Evolutionary conservation across 2,797 vertebrate genomes (phyloP).

Genomic region (Enteromius viviparus): DNA sequence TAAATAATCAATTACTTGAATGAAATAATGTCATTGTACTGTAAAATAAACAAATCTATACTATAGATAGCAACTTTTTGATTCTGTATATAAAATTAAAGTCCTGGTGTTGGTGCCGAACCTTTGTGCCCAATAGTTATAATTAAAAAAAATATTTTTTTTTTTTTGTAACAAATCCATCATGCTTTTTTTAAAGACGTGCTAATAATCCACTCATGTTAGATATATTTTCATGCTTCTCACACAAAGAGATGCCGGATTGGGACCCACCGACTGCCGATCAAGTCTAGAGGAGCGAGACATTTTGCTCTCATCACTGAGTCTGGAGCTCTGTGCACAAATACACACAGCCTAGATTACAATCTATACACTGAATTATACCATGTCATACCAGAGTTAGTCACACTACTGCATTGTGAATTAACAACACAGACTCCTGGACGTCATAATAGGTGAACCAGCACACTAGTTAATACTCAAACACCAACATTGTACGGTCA

Average conservation of each 20-base stretch:
- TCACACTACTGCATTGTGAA: neutral
- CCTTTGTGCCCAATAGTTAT: neutral
- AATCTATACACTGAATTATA: neutral
- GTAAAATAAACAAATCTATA: neutral
- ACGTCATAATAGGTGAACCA: neutral
- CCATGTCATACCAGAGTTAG: neutral
- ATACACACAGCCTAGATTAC: conserved; percentile 11
- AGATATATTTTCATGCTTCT: conserved; percentile 10
- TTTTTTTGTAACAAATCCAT: neutral
- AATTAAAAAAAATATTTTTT: neutral
- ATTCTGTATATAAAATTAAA: neutral
- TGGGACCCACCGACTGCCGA: conserved; percentile 73
- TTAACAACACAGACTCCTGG: neutral
- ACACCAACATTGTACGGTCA: neutral
- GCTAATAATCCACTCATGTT: neutral
- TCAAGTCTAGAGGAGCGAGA: conserved; percentile 73
- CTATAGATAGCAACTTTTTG: neutral
- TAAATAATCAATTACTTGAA: neutral
- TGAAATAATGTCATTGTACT: neutral
- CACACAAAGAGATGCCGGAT: neutral
- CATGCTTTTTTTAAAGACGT: neutral
- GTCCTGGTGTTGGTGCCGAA: neutral
- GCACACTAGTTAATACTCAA: conserved; percentile 8
- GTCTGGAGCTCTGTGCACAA: conserved; percentile 65
- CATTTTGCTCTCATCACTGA: conserved; percentile 69